Base-by-base conservation (phyloP, 2,888 invertebrate genomes). In the Andrena chrysosceles region DNA sequence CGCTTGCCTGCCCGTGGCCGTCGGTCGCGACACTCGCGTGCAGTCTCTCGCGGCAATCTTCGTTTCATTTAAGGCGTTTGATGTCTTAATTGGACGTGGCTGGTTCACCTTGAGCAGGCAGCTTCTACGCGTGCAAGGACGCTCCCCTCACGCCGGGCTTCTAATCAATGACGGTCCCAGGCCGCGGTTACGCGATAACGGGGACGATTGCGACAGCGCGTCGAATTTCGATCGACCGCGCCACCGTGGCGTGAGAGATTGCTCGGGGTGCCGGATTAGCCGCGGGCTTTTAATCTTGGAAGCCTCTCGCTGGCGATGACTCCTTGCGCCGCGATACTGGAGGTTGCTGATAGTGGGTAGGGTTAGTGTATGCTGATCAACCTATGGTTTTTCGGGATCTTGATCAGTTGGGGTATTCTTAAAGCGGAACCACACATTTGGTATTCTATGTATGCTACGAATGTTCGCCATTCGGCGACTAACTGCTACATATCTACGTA, bases 51-150 rank as follows among this genome's bases (percentile, higher is more conserved):
- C 77, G 79, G 69, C 73, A 79, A 83, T 74, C 71, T 81, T 69
- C 80, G 81, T 81, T 81, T 85, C 90, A 85, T 89, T 91, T 90
- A 90, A 91, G 90, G 90, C 89, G 89, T 88, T 90, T 92, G 93
- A 93, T 91, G 92, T 93, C 93, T 93, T 93, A 92, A 93, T 93
- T 93, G 92, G 92, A 86, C 83, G 35, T 10, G 85, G 78, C 89
- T 84, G 86, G 88, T 88, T 91, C 86, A 74, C 79, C 85, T 88
- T 77, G 75, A 75, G 73, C 72, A 16, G 68, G 62, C 49, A 63
- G 62, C 31, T 20, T 20, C 26, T 54, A 49, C 48, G 52, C 31
- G 35, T 29, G 16, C 69, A 31, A 67, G 81, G 48, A 66, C 35
- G 33, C 59, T 23, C 29, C 20, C 13, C 20, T 3, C 66, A 63